Base-by-base conservation (phyloP, 2,113 vertebrate species). In the Prolemur simus region DNA sequence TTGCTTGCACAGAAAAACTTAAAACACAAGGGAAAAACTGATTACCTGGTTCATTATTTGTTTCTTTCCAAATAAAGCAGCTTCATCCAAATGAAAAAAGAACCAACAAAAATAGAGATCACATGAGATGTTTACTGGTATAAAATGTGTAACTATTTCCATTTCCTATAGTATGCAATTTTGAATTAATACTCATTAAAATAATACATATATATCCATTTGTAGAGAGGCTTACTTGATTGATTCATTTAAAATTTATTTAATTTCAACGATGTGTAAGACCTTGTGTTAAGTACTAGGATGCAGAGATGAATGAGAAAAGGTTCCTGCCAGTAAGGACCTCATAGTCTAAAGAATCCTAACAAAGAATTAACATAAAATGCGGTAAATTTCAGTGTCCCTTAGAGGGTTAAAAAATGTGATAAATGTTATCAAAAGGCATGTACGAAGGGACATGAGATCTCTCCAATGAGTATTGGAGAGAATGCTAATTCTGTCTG, bases 1-100 rank as follows among this genome's bases (percentile, higher is more conserved):
- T 73, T 39, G 20, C 69, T 84, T 89, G 63, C 20, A 56, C 20
- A 78, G 37, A 77, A 56, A 37, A n/a, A 54, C 12, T 76, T 71
- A 88, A 84, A 88, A 20, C 8, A 64, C 49, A 69, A 77, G 54
- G 15, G 27, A 76, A 91, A 81, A 87, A 37, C 14, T 56, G 71
- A 92, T 64, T 78, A 84, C 71, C 42, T 78, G 42, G 89, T 66
- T 92, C 86, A 78, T 92, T 81, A 92, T 91, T 52, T n/a, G 89
- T 81, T 87, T 58, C 80, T 95, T 93, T 86, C 66, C 73, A 89
- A 86, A 81, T 64, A 93, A 68, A 81, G 37, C 39, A 87, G 17
- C 11, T 94, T 68, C 13, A 91, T 76, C 74, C 82, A 96, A 94
- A 87, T 56, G n/a, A 66, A 71, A 92, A 96, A 82, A 87, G 56